Base-by-base conservation (phyloP, 2,797 vertebrate species). In the Urocyon cinereoargenteus region DNA sequence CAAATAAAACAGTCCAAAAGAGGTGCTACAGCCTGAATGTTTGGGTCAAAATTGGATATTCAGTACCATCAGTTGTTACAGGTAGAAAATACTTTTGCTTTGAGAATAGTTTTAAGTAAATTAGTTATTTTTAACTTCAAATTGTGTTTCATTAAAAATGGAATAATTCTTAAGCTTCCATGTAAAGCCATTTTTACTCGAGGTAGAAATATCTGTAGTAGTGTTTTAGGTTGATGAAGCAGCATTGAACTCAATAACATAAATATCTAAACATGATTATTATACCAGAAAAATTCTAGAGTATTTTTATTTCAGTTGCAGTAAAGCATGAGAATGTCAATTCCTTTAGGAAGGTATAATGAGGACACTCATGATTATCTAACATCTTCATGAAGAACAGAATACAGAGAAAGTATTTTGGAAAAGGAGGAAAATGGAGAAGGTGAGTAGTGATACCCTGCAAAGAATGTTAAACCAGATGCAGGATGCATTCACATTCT, bases 321-420 rank as follows among this genome's bases (percentile, higher is more conserved):
- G 72, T 40, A 51, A 83, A 82, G 22, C 16, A 79, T 49, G 72
- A 62, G 61, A 53, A 83, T 57, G 36, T 75, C 19, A 91, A 40
- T 72, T 93, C 10, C 34, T 11, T 83, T 91, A 86, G 82, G 86
- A 95, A 78, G 21, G 78, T 45, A 88, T 68, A 79, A 79, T 45
- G 26, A 26, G 70, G 64, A 64, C 64, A 87, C 26, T 59, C 82
- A 94, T 7, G 57, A 88, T 66, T 85, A 79, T 84, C 70, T 51
- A 66, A 84, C 4, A 22, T 28, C 18, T 16, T 85, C 10, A 4
- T 15, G 34, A 91, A 49, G 83, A 45, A 73, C 7, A 57, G 78
- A 88, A 90, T 34, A 2, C 59, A 84, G 79, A 78, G 36, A 51
- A 88, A 79, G 31, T 73, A 7, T 81, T 55, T 57, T 85, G 53